These are phyloP conservation scores for Aradus depressus DNA, from an alignment of 2,888 invertebrate genomes.

Conservation along the genomic window DNA sequence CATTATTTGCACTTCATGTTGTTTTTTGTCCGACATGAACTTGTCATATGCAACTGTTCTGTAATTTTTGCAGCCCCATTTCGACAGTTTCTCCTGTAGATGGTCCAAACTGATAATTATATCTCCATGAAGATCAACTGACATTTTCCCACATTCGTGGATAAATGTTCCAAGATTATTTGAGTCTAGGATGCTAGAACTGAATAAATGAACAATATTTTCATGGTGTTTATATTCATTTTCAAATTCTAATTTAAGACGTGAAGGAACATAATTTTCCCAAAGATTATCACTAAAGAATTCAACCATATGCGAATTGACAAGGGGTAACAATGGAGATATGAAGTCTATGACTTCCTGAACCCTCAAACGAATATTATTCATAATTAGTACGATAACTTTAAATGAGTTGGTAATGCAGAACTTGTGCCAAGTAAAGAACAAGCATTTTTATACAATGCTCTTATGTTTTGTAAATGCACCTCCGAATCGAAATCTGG, in stretches of 20 bases:
- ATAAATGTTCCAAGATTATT: slow-evolving; percentile 1
- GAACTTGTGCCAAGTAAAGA: slow-evolving; percentile 37
- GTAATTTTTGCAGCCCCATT: too few species aligned
- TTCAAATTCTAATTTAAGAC: slow-evolving; percentile 40
- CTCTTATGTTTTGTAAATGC: slow-evolving; percentile 50
- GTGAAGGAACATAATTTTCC: slow-evolving; percentile 46
- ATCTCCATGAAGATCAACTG: slow-evolving; percentile 27
- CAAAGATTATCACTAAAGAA: slow-evolving; percentile 57
- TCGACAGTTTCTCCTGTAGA: slow-evolving; percentile 37
- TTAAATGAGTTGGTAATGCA: not conserved
- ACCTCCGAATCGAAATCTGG: slow-evolving; percentile 53
- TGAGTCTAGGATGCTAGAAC: not conserved
- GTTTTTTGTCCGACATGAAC: slow-evolving; percentile 70
- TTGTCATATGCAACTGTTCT: too few species aligned
- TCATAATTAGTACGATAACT: slow-evolving; percentile 25
- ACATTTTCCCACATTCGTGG: not conserved
- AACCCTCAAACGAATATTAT: slow-evolving; percentile 12
- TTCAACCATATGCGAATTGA: slow-evolving; percentile 68
- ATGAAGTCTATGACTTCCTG: slow-evolving; percentile 43
- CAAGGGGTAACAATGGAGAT: slow-evolving; percentile 47
- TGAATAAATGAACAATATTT: slow-evolving; percentile 3
- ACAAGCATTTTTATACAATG: slow-evolving; percentile 56
- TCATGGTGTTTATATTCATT: not conserved
- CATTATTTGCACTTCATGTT: slow-evolving; percentile 63
- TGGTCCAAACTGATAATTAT: slow-evolving; percentile 41